Conservation (phyloP, 2,888 invertebrate species). For the Rhodophaea formosa region DNA sequence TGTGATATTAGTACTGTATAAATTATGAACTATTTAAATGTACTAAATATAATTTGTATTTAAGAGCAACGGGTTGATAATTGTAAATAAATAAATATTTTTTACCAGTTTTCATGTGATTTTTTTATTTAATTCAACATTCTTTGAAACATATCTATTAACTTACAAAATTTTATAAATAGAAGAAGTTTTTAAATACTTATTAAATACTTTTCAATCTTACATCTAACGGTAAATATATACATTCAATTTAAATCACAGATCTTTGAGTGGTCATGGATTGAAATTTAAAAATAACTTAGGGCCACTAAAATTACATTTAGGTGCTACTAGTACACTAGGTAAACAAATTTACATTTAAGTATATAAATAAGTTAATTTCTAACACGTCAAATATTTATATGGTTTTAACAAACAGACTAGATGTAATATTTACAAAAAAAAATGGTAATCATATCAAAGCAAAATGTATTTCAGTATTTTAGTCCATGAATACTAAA, state of each 20-base stretch:
- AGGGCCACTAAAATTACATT: too few species aligned
- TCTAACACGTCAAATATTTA: too few species aligned
- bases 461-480: not conserved
- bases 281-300: slow-evolving; percentile 15
- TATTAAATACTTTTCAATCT: not conserved
- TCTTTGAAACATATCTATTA: not conserved
- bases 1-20: not conserved
- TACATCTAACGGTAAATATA: not conserved
- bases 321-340: too few species aligned
- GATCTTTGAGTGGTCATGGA: slow-evolving; percentile 42
- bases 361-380: too few species aligned
- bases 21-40: not conserved
- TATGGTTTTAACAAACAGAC: slow-evolving; percentile 10
- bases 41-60: not conserved
- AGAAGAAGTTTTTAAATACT: not conserved
- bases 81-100: not conserved
- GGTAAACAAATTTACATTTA: too few species aligned
- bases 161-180: too few species aligned
- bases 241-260: slow-evolving; percentile 36
- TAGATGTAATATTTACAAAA: slow-evolving; percentile 23
- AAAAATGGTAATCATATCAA: slow-evolving; percentile 6
- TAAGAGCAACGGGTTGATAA: not conserved
- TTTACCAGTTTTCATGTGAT: not conserved
- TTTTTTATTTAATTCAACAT: not conserved
- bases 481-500: too few species aligned